Base-by-base conservation (phyloP, 1,140 invertebrate species). In the Drosophila erecta region DNA sequence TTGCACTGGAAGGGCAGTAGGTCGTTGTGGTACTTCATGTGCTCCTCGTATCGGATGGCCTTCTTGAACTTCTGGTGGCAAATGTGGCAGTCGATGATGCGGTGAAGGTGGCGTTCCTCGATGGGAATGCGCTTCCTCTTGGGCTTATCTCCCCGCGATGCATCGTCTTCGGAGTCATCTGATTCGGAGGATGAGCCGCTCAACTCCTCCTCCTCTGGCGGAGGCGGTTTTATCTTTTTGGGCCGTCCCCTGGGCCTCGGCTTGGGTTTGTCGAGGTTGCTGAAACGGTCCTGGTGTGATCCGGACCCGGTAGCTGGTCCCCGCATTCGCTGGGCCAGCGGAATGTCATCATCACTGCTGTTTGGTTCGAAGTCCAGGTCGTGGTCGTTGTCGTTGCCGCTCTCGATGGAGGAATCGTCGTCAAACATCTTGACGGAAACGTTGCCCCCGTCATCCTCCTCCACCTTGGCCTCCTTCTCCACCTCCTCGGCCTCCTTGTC, bases 61-160 rank as follows among this genome's bases (percentile, higher is more conserved):
- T 92, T 91, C 55, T 91, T 91, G 50, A 92, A 92, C 47, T 90
- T 92, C 65, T 92, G 85, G 35, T 92, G 90, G 46, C 90, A 92
- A 46, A 92, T 91, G 49, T 92, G 90, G 47, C 90, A 92, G 44
- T 90, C 90, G 33, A 91, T 91, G 30, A 85, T 85, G 37, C 77
- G 72, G 77, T 91, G 78, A 49, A 91, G 69, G 22, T 90, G 79
- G 3, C 87, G 74, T 72, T 91, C 81, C 20, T 77, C 73, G 8
- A 75, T 70, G 7, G 87, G 79, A 53, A 90, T 86, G 33, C 84
- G 56, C 47, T 86, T 90, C n/a, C 84, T 79, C 40, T 90, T 92
- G 10, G 77, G 76, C 40, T 86, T 91, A 0, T 75, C 69, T 8
- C 73, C 55, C 14, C 61, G 65, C 10, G 58, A 57, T 7, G 73